A percentile compares a stretch with the other conserved stretches of the same genome.
Evolutionary conservation across 2,113 vertebrate genomes (phyloP).

Genomic region (Rhynchopsitta pachyrhyncha): DNA sequence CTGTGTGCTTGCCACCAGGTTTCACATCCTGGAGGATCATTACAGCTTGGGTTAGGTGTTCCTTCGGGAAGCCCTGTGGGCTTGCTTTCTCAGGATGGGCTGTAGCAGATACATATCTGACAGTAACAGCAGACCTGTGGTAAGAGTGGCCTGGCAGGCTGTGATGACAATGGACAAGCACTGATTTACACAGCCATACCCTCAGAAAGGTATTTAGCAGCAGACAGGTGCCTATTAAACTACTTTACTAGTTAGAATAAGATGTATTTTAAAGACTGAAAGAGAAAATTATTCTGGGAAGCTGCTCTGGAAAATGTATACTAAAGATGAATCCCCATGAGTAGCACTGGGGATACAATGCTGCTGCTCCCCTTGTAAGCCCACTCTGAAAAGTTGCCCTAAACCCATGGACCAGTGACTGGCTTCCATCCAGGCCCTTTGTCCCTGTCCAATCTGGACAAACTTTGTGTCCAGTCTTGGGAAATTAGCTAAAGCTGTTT

Average conservation of each 20-base stretch:
- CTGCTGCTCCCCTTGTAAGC: neutral
- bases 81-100: slow-evolving; percentile 20
- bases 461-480: neutral
- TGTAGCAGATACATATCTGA: slow-evolving; percentile 8
- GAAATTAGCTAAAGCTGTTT: neutral
- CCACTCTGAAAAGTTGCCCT: neutral
- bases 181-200: neutral
- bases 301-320: neutral
- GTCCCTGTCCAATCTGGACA: neutral
- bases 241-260: neutral
- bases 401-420: neutral
- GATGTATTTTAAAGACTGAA: neutral
- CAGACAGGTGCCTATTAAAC: neutral
- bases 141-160: neutral
- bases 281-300: neutral
- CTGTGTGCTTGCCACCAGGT: neutral
- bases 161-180: neutral
- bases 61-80: slow-evolving; percentile 49
- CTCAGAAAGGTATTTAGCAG: neutral
- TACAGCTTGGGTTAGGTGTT: neutral
- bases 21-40: neutral
- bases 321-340: neutral
- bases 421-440: neutral
- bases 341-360: neutral
- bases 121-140: slow-evolving; percentile 18